Evolutionary conservation across 2,113 vertebrate genomes (phyloP).

Genomic region (Tiliqua scincoides): DNA sequence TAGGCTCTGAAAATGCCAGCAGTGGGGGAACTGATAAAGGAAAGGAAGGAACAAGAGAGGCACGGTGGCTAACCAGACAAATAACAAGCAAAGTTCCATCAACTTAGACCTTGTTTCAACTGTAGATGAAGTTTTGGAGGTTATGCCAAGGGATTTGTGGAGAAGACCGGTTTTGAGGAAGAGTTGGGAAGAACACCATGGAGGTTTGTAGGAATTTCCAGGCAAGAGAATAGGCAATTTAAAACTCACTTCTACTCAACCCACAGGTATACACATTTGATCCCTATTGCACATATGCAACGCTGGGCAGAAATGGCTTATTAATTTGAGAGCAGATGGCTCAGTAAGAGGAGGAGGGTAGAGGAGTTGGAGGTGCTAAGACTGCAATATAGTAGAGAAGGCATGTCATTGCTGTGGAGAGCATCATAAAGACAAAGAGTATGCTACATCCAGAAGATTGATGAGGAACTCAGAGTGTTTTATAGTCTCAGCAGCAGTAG

Average conservation of each 20-base stretch:
- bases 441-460: neutral
- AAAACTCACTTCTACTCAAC: too few relatives aligned
- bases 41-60: neutral
- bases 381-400: neutral
- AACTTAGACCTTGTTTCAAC: neutral
- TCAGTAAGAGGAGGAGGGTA: neutral
- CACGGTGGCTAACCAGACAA: neutral
- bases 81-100: neutral
- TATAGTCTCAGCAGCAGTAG: too few relatives aligned
- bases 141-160: neutral
- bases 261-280: too few relatives aligned
- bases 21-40: neutral
- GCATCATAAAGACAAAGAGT: neutral
- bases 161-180: neutral
- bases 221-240: too few relatives aligned
- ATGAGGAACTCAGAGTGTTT: too few relatives aligned
- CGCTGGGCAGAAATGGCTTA: too few relatives aligned
- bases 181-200: neutral
- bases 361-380: neutral
- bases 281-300: too few relatives aligned
- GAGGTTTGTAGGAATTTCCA: neutral
- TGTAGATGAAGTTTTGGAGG: neutral
- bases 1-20: neutral
- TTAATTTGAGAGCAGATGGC: neutral
- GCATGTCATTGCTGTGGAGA: neutral